Evolutionary conservation across 92 coral and sea anemone species (phyloP), one percentile per base, ranked within the genome.

Genomic region (Zoanthus sociatus): DNA sequence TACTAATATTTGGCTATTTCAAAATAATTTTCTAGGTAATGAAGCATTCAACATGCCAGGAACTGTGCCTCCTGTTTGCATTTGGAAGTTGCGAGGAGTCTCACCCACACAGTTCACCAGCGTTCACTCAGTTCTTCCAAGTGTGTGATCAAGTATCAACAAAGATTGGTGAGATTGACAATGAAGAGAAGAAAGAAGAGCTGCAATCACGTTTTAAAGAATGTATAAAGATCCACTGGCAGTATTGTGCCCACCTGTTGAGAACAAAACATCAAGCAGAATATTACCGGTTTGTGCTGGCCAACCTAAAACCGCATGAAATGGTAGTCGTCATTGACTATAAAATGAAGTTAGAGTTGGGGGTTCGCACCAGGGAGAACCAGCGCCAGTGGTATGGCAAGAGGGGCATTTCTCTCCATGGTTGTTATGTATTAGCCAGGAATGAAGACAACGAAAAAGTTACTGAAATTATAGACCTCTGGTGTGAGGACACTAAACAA

Each of bases 311-410:
- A 13, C 18, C 64, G 18, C 64, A 1, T 18, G 55, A 73, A 73
- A 73, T 73, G 55, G 78, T 73, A 8, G 32, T 73, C 11, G 78
- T 46, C 30, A 66, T 66, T 31, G 75, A 47, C 47, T 81, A 37
- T 45, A 81, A 81, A 15, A 81, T 61, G 85, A 81, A 37, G 9
- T 20, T 81, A 13, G 74, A 81, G 58, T 45, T 81, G 44, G 85
- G 85, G 54, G 85, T 81, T 20, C 11, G 47, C 30, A 67, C 42
- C 30, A 46, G 37, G 51, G 74, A 81, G 32, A 60, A 44, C 58
- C 85, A 81, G 46, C 51, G 75, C 16, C 56, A 81, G 37, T 81
- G 74, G 58, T 81, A 81, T 61, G 85, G 85, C 21, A 81, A 81
- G 75, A 9, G 75, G 15, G 85, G 85, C 54, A 61, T 63, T 1